phyloP scores from a whole-genome alignment of 2,888 invertebrate species.

The Tuta absoluta region DNA sequence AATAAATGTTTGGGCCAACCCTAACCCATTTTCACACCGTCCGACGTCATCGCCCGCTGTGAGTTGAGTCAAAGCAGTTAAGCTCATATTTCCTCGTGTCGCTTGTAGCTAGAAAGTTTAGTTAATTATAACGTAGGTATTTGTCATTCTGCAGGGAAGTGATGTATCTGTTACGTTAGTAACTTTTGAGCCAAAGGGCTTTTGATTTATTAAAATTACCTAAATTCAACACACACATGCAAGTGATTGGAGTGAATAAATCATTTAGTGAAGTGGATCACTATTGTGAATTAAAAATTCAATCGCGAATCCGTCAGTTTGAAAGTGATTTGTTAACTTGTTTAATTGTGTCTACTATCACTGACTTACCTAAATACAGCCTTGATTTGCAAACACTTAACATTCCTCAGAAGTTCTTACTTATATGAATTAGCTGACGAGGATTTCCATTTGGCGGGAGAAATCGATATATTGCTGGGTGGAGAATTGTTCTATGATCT shows the following conservation, averaged over 20 bases:
- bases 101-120: too few species aligned
- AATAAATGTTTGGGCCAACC: too few species aligned
- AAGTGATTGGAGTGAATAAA: background rate
- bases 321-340: background rate
- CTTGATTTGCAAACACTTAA: background rate
- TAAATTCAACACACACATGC: background rate
- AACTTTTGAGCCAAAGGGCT: too few species aligned
- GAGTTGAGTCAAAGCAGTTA: too few species aligned
- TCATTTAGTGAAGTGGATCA: background rate
- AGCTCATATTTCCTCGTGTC: too few species aligned
- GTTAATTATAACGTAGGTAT: too few species aligned
- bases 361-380: background rate
- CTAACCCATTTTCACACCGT: too few species aligned
- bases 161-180: too few species aligned
- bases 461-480: constrained; percentile 1
- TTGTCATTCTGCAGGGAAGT: too few species aligned
- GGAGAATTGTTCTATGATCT: constrained; percentile 2
- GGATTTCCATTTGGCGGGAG: background rate
- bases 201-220: too few species aligned
- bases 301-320: background rate
- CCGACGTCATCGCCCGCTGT: too few species aligned
- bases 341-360: constrained; percentile 9
- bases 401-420: background rate
- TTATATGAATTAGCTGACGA: background rate
- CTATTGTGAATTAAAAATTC: background rate